Conservation (phyloP, 2,113 vertebrate species). For the Thalassarche chlororhynchos region DNA sequence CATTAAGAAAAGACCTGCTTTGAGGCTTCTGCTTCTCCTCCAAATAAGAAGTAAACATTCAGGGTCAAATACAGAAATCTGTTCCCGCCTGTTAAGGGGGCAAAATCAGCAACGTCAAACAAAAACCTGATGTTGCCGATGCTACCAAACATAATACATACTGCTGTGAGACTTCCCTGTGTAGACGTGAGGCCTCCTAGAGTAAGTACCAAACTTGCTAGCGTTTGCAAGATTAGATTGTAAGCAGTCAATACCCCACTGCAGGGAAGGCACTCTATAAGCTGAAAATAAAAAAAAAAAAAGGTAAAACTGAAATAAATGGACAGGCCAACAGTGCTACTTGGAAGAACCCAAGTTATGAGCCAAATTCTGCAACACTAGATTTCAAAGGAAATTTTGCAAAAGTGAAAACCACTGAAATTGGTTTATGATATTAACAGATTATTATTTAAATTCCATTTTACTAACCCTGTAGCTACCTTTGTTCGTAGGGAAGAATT, state of each 20-base stretch:
- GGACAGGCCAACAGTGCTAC: neutral
- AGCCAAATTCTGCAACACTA: neutral
- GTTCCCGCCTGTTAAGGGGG: neutral
- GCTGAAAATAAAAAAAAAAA: neutral
- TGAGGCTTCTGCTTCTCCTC: neutral
- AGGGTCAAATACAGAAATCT: neutral
- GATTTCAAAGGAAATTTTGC: neutral
- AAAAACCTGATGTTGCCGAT: neutral
- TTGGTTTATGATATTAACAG: neutral
- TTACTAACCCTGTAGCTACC: neutral
- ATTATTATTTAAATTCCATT: neutral
- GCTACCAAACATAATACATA: neutral
- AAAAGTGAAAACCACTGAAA: neutral
- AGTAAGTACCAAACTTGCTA: neutral
- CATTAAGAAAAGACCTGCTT: neutral
- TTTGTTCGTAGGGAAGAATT: neutral
- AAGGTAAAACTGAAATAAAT: neutral
- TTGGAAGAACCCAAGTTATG: neutral
- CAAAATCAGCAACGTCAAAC: neutral
- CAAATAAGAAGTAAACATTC: neutral
- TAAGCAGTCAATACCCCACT: neutral
- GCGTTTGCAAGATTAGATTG: neutral
- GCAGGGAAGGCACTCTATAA: neutral
- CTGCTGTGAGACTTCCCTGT: neutral
- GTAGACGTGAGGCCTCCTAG: neutral